Conservation (phyloP, 64 coral and sea anemone species). For the Stichodactyla helianthus region DNA sequence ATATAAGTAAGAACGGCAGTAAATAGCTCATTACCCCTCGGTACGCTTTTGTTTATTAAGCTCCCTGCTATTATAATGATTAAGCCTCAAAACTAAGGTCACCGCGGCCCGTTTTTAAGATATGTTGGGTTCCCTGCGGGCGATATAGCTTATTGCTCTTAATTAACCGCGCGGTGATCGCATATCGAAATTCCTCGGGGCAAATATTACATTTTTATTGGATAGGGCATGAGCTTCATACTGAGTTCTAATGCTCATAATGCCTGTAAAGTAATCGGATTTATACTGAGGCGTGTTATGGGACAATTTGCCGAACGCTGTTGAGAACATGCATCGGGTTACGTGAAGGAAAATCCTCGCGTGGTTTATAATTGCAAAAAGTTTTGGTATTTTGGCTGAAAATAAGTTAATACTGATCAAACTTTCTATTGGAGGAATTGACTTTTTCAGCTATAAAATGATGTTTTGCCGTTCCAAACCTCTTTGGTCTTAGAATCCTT, state of each 20-base stretch:
- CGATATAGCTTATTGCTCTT: background rate
- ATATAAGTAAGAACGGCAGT: background rate
- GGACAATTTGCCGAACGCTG: background rate
- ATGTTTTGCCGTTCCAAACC: too few species aligned
- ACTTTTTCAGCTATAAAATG: too few species aligned
- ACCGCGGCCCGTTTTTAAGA: background rate
- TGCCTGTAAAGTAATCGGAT: background rate
- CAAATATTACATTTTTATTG: background rate
- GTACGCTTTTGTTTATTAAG: background rate
- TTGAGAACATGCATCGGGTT: background rate
- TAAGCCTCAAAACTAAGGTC: background rate
- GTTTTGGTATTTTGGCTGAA: too few species aligned
- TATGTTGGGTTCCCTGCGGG: background rate
- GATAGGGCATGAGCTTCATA: background rate
- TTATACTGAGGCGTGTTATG: background rate
- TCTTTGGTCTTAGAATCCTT: too few species aligned
- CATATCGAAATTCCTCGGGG: background rate
- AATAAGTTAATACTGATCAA: too few species aligned
- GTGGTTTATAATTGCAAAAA: too few species aligned
- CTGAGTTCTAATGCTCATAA: background rate
- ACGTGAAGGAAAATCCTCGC: too few species aligned
- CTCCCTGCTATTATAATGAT: conserved; percentile 6
- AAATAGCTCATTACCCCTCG: background rate
- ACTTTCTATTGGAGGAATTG: too few species aligned
- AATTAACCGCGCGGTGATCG: background rate